Evolutionary conservation across 92 coral and sea anemone genomes (phyloP).

Genomic region (Porites divaricata): DNA sequence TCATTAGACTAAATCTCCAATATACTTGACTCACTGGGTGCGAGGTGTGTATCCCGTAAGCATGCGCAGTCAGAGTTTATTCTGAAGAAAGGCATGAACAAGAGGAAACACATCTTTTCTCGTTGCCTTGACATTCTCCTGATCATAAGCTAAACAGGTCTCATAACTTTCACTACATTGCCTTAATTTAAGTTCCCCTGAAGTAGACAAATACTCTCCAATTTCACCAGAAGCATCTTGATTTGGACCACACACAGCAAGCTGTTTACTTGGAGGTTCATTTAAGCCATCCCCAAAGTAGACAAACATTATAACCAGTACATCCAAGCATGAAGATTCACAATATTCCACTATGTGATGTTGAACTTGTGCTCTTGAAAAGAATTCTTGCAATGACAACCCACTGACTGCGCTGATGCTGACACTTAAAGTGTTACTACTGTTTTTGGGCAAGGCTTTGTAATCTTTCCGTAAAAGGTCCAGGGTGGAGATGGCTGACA

Average conservation of each 20-base stretch:
- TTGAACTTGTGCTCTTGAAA: conserved; percentile 54
- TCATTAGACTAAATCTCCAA: too few species aligned
- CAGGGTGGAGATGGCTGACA: conserved; percentile 62
- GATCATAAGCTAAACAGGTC: conserved; percentile 67
- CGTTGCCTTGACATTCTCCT: conserved; percentile 74
- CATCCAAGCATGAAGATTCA: conserved; percentile 45
- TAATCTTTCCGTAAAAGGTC: conserved; percentile 84
- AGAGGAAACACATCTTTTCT: conserved; percentile 84
- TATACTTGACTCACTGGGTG: too few species aligned
- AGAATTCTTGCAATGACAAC: conserved; percentile 53
- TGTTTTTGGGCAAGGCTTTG: conserved; percentile 72
- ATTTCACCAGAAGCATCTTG: conserved; percentile 36
- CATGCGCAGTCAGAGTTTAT: not conserved
- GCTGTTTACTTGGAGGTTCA: conserved; percentile 79
- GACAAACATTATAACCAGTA: conserved; percentile 76
- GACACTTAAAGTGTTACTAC: conserved; percentile 29
- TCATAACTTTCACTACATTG: conserved; percentile 23
- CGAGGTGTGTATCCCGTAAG: too few species aligned
- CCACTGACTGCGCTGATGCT: conserved; percentile 79
- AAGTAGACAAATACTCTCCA: conserved; percentile 42
- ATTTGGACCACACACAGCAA: conserved; percentile 72
- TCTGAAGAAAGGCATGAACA: conserved; percentile 52
- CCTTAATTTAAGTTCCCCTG: conserved; percentile 51
- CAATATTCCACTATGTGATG: conserved; percentile 55
- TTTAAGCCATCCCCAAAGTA: conserved; percentile 55